Base-by-base conservation (phyloP, 2,113 vertebrate genomes). In the Chloroceryle aenea region DNA sequence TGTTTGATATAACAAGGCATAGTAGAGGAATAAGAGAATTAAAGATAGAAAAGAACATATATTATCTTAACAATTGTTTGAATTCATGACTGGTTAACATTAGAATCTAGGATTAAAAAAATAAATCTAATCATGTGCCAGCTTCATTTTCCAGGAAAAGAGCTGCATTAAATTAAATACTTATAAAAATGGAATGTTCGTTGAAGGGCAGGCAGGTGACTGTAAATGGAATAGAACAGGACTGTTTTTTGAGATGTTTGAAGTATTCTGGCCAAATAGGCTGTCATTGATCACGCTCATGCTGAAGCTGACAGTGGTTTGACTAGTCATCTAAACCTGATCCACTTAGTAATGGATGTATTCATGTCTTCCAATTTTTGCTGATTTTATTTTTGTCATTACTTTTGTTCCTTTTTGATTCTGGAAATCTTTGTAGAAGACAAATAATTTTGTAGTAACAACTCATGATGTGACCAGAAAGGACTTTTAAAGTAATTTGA, bases 1-100 rank as follows among this genome's bases (percentile, higher is more conserved):
- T 97, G 85, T 95, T 96, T 93, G 50, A 55, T 76, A 14, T 83
- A 93, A 74, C 13, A 78, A 73, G 72, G 36, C 52, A 68, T 34
- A 76, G 53, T 23, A 71, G 63, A 93, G 85, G 91, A 96, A 94
- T 77, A 55, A 85, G 71, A 82, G 56, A 68, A 82, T 85, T 82
- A 62, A 85, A 27, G 30, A 26, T 21, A 90, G 59, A 76, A 63
- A 55, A 66, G 42, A 84, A 48, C 13, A 48, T 64, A 13, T 27
- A 64, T 74, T 86, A 62, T 73, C 17, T 87, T 55, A 94, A 85
- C 9, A 72, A 58, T 8, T 90, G 2, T 62, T 85, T 59, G 29
- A 88, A 76, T 59, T 85, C 26, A 25, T 34, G 21, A 26, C 42
- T 83, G 25, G 25, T 27, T 91, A 77, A 32, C 11, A 5, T 74